Base-by-base conservation (phyloP, 2,113 vertebrate species). In the Aegithalos caudatus region DNA sequence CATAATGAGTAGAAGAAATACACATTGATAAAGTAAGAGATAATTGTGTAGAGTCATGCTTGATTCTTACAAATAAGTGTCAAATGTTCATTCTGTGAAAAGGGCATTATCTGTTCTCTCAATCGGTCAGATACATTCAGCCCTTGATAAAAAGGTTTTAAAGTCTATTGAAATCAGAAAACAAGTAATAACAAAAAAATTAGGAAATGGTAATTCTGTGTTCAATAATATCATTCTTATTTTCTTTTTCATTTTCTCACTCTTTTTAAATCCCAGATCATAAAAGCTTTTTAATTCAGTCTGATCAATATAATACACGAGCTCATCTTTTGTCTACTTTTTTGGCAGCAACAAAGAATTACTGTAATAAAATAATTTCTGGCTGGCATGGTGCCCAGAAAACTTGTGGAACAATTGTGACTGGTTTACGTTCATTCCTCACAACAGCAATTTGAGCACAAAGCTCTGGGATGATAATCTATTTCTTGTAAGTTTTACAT, bases 401-500 rank as follows among this genome's bases (percentile, higher is more conserved):
- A 96, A 91, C 72, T 86, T 93, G 85, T 70, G 71, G 65, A 90
- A 76, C 50, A 54, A 37, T 72, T 92, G 90, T 96, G 87, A 81
- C 79, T 93, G 67, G 73, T 91, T 96, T 87, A 66, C 8, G 2
- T 90, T 95, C 53, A 73, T 47, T 94, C 56, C 51, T 90, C 65
- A 81, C 62, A 84, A 67, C 53, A 82, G 38, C 27, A 78, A 94
- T 94, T 10, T 54, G 73, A 91, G 92, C 96, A 93, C 61, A 91
- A 97, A 92, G 50, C 94, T 96, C 91, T 92, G 89, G 86, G 81
- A 94, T 66, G n/a, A 88, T 85, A 96, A 97, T 97, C 95, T 96
- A 93, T 97, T 97, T 95, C 86, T 96, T 89, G 93, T 94, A 85
- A 91, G 93, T 88, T 98, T 97, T 97, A 97, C 81, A 97, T 95